These are phyloP conservation scores for Neomorphus geoffroyi DNA, from an alignment of 2,797 vertebrate species.

Conservation along the genomic window DNA sequence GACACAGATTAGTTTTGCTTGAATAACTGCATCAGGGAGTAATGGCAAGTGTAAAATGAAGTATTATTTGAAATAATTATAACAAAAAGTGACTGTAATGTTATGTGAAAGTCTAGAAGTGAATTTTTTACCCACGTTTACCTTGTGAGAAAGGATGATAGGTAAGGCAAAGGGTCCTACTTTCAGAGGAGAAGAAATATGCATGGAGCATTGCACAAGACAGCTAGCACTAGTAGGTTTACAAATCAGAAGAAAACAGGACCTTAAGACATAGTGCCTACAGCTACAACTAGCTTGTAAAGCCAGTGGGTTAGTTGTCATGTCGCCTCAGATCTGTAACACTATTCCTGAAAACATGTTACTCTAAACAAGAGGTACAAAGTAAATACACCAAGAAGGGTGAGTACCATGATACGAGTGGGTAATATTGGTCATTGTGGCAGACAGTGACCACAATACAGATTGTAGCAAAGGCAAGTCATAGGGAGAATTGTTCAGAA, in stretches of 20 bases:
- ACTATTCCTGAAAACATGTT: background rate
- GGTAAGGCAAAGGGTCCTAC: background rate
- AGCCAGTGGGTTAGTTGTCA: background rate
- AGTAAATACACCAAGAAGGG: background rate
- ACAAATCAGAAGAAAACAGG: background rate
- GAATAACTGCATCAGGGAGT: background rate
- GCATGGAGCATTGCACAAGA: background rate
- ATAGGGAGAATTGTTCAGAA: background rate
- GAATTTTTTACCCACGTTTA: background rate
- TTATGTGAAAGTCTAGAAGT: background rate
- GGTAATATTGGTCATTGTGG: background rate
- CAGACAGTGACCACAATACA: background rate
- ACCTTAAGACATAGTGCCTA: background rate
- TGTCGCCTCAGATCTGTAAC: background rate
- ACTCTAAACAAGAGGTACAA: background rate
- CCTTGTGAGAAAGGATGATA: background rate
- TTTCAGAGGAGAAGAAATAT: background rate
- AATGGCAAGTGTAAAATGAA: background rate
- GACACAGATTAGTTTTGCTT: background rate
- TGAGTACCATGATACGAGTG: background rate
- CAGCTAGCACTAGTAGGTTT: background rate
- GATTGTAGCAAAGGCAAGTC: background rate
- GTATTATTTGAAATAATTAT: background rate
- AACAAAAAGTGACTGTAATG: background rate
- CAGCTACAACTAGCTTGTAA: background rate